Percentiles rank a stretch among this genome's conserved stretches.
Conservation (phyloP, 2,113 vertebrate genomes). For the Oreochromis niloticus region DNA sequence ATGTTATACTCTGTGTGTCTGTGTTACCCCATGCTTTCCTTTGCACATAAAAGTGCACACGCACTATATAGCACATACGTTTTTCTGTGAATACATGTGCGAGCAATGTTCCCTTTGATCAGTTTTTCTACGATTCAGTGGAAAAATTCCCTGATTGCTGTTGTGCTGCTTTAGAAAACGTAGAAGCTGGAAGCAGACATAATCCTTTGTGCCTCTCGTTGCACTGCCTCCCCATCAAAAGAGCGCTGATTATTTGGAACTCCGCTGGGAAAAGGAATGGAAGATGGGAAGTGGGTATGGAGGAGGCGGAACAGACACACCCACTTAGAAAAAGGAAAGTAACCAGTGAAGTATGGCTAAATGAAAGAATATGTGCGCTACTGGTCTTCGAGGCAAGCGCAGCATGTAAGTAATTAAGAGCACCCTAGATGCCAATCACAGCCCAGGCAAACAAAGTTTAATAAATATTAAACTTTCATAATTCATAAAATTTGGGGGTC, state of each 20-base stretch:
- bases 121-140: slow-evolving; percentile 31
- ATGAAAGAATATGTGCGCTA: not conserved
- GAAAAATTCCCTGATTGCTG: slow-evolving; percentile 51
- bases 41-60: not conserved
- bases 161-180: slow-evolving; percentile 42
- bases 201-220: slow-evolving; percentile 49
- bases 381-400: not conserved
- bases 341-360: not conserved
- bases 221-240: slow-evolving; percentile 59
- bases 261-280: slow-evolving; percentile 36
- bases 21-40: not conserved
- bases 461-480: not conserved
- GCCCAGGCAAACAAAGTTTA: not conserved
- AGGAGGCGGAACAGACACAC: not conserved
- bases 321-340: not conserved
- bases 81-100: slow-evolving; percentile 5
- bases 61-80: not conserved
- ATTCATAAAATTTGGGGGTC: not conserved
- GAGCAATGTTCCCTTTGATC: not conserved
- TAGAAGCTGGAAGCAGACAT: slow-evolving; percentile 43
- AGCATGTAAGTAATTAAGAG: not conserved
- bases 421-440: not conserved
- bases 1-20: not conserved
- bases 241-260: slow-evolving; percentile 57
- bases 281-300: slow-evolving; percentile 44